Base-by-base conservation (phyloP, 2,113 vertebrate genomes). In the Furnarius figulus region DNA sequence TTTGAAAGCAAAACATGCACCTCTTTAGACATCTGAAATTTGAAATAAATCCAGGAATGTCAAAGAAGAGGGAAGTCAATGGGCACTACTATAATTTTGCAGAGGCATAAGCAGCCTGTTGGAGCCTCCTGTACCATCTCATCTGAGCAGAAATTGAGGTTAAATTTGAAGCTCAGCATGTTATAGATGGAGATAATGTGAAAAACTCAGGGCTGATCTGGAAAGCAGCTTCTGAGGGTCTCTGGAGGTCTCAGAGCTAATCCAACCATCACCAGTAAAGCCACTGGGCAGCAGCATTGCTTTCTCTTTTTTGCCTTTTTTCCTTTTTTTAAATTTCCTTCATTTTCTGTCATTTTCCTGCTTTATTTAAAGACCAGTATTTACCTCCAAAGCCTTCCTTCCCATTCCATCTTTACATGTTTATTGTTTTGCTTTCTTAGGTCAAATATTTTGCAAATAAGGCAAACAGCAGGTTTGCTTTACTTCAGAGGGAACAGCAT, bases 221-320 rank as follows among this genome's bases (percentile, higher is more conserved):
- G 35, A 31, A 65, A 70, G 50, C 21, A 6, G 17, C 23, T 73
- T 28, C 30, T 33, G 33, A 11, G 28, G 9, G 15, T 44, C 67
- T 50, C 73, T 47, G 73, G 42, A 59, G 25, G 18, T 46, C 50
- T 47, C 56, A 19, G 73, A 61, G 35, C 16, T 39, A 62, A 56
- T 16, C 62, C 42, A 61, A 22, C 18, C 49, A 10, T 30, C 31
- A 27, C 33, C 74, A 74, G 68, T 28, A 62, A 71, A 71, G 63
- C 56, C 17, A 6, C 42, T 24, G 44, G 37, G 49, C 62, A 46
- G 55, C 61, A 37, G 40, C 53, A 21, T 42, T 86, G 18, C 6
- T 46, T 55, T 40, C 2, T 5, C 2, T 33, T n/a, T 58, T n/a
- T 46, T 3, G 23, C 2, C 2, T 8, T 28, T 28, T 3, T 21